Evolutionary conservation across 2,888 invertebrate species (phyloP).

Genomic region (Tenthredo notha): DNA sequence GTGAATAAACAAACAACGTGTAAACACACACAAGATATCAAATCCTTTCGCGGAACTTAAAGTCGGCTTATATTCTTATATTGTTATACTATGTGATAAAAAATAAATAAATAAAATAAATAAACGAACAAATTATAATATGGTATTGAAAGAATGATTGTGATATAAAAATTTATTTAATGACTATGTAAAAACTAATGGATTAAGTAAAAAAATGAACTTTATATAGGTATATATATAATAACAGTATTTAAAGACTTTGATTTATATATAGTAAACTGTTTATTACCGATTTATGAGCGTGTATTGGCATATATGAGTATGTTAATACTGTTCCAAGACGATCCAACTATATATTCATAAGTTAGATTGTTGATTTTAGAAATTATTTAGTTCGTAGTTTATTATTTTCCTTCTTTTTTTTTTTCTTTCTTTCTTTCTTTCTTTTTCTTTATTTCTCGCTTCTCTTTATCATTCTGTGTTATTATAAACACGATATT

Average conservation of each 20-base stretch:
- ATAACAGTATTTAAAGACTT: neutral
- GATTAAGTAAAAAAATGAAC: neutral
- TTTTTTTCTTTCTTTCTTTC: neutral
- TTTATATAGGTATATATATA: too few relatives aligned
- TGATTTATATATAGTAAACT: neutral
- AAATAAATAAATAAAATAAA: too few relatives aligned
- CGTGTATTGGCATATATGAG: constrained; percentile 52
- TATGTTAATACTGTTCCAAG: constrained; percentile 3
- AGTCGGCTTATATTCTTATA: neutral
- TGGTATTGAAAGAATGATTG: neutral
- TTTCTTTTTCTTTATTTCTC: neutral
- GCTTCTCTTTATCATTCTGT: neutral
- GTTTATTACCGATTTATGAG: constrained; percentile 41
- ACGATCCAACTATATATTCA: neutral
- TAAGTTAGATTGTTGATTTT: neutral
- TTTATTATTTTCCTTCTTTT: neutral
- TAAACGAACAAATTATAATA: neutral
- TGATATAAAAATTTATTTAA: neutral
- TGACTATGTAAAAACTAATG: neutral
- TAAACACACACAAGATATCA: constrained; percentile 4
- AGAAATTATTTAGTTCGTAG: neutral
- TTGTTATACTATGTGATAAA: neutral
- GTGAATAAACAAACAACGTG: neutral
- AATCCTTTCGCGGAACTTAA: neutral
- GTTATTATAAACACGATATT: neutral